A percentile compares a stretch with the other conserved stretches of the same genome.
Evolutionary conservation across 1,140 invertebrate species (phyloP).

Genomic region (Pseudomyrmex pallidus): DNA sequence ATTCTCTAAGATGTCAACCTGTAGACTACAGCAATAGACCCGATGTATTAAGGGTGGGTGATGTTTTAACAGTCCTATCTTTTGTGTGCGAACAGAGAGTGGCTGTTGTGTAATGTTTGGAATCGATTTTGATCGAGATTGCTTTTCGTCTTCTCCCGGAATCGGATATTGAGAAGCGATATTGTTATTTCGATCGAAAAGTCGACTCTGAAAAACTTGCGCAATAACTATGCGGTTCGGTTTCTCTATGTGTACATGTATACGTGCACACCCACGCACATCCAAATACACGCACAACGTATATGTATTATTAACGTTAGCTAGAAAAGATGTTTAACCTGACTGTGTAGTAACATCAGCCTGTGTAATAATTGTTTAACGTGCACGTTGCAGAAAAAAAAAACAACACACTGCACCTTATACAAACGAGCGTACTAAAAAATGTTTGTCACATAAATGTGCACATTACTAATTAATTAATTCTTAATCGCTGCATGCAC

Average conservation of each 20-base stretch:
- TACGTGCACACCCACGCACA: too few relatives aligned
- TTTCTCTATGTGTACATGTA: too few relatives aligned
- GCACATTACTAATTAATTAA: conserved; percentile 8
- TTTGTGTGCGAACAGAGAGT: too few relatives aligned
- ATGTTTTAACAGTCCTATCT: conserved; percentile 58
- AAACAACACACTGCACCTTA: conserved; percentile 34
- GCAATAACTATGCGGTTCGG: not conserved
- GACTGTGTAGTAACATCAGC: not conserved
- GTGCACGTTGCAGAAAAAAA: conserved; percentile 60
- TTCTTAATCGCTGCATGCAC: not conserved
- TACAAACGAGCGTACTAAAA: conserved; percentile 45
- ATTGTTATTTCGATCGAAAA: too few relatives aligned
- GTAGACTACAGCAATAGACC: conserved; percentile 96
- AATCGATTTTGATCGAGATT: too few relatives aligned
- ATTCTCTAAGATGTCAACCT: conserved; percentile 97
- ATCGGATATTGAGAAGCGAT: too few relatives aligned
- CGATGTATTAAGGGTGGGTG: conserved; percentile 95
- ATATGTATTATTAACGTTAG: too few relatives aligned
- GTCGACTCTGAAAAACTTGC: not conserved
- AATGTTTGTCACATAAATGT: not conserved
- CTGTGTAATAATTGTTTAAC: conserved; percentile 76
- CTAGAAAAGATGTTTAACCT: not conserved
- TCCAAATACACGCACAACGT: too few relatives aligned
- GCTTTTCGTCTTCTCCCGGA: too few relatives aligned
- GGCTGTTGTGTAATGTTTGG: too few relatives aligned